These are phyloP conservation scores for Artibeus jamaicensis DNA, from an alignment of 2,797 vertebrate genomes.

Conservation along the genomic window DNA sequence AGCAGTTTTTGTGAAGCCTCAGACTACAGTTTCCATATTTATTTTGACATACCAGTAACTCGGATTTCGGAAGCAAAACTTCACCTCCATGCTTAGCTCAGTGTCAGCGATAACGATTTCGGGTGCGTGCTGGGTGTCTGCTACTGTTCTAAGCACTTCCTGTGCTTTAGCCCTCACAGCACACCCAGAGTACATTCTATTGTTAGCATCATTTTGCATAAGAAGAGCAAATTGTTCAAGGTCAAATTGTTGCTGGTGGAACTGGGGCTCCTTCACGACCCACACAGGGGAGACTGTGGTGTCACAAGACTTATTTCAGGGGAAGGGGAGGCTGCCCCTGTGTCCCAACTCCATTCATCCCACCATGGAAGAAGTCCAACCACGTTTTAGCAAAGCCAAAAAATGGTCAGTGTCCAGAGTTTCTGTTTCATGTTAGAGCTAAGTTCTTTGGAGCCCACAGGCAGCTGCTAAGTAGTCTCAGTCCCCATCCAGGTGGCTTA, in stretches of 20 bases:
- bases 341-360: no score
- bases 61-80: not conserved
- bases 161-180: not conserved
- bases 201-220: constrained; percentile 54
- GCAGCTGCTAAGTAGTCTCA: not conserved
- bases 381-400: no score
- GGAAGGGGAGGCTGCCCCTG: no score
- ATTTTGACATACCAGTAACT: not conserved
- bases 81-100: not conserved
- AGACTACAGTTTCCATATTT: constrained; percentile 31
- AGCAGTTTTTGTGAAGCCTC: constrained; percentile 20
- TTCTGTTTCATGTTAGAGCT: no score
- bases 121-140: not conserved
- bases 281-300: not conserved
- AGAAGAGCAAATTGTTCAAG: constrained; percentile 44
- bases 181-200: constrained; percentile 38
- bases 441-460: no score
- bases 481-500: not conserved
- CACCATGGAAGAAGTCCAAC: no score
- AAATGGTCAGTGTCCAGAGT: no score
- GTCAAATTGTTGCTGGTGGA: not conserved
- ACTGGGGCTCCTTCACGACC: not conserved
- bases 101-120: not conserved
- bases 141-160: constrained; percentile 29
- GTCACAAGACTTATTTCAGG: no score